Conservation (phyloP, 92 coral and sea anemone genomes). For the Diadumene lineata region DNA sequence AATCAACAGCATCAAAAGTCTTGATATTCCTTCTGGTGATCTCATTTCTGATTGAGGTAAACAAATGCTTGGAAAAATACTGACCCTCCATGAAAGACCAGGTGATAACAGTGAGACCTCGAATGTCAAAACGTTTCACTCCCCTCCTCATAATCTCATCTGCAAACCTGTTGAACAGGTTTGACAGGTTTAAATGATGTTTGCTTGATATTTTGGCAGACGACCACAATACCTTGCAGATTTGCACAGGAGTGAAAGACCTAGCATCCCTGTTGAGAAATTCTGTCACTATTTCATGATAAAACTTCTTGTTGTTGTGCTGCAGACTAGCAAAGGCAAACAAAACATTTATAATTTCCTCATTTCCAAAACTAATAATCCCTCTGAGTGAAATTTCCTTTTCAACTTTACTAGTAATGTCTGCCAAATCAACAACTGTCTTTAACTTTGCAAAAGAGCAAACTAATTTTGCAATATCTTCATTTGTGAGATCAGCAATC, state of each 20-base stretch:
- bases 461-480: constrained; percentile 16
- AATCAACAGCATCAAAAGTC: constrained; percentile 9
- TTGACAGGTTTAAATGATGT: constrained; percentile 8
- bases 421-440: constrained; percentile 1
- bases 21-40: constrained; percentile 12
- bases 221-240: constrained; percentile 31
- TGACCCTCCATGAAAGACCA: constrained; percentile 35
- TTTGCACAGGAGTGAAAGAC: constrained; percentile 8
- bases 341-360: constrained; percentile 15
- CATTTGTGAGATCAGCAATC: background rate
- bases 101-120: constrained; percentile 30
- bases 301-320: constrained; percentile 9
- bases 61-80: constrained; percentile 24
- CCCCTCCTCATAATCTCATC: constrained; percentile 31
- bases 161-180: constrained; percentile 20
- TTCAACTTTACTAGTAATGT: background rate
- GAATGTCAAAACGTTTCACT: constrained; percentile 23
- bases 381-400: constrained; percentile 18
- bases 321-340: constrained; percentile 9
- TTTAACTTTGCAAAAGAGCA: constrained; percentile 10
- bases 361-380: constrained; percentile 2
- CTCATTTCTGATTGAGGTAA: constrained; percentile 20
- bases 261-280: constrained; percentile 27
- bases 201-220: constrained; percentile 25
- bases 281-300: constrained; percentile 12